These are phyloP conservation scores for Marmota monax DNA, from an alignment of 2,113 vertebrate genomes.

Conservation along the genomic window DNA sequence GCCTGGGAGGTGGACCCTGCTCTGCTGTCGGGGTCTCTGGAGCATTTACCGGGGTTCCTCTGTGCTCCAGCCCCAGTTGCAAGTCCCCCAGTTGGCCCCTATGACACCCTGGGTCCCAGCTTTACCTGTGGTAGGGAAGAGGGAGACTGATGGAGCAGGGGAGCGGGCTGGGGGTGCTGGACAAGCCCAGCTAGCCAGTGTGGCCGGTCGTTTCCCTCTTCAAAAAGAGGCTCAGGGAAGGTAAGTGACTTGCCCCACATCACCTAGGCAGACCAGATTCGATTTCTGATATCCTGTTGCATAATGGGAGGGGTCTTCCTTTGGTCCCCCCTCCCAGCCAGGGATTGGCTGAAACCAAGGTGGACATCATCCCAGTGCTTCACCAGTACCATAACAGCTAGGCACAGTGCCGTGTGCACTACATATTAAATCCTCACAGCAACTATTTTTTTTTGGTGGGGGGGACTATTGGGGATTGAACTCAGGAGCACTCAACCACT, in stretches of 20 bases:
- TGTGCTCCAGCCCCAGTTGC: too few relatives aligned
- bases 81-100: background rate
- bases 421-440: background rate
- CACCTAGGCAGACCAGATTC: background rate
- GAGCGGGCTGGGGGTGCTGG: too few relatives aligned
- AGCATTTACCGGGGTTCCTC: too few relatives aligned
- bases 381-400: too few relatives aligned
- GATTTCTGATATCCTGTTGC: background rate
- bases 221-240: background rate
- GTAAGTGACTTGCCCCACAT: background rate
- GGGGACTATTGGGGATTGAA: too few relatives aligned
- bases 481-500: too few relatives aligned
- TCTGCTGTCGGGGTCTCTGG: background rate
- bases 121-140: constrained; percentile 52
- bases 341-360: background rate
- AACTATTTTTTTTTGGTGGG: too few relatives aligned
- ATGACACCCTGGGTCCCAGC: constrained; percentile 58
- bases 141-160: constrained; percentile 58
- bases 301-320: background rate
- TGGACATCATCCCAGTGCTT: background rate
- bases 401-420: background rate
- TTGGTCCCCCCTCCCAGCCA: background rate
- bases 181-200: background rate
- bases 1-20: background rate
- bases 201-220: background rate